Evolutionary conservation across 2,113 vertebrate species (phyloP), one percentile per base, ranked within the genome.

Genomic region (Urocitellus parryii): DNA sequence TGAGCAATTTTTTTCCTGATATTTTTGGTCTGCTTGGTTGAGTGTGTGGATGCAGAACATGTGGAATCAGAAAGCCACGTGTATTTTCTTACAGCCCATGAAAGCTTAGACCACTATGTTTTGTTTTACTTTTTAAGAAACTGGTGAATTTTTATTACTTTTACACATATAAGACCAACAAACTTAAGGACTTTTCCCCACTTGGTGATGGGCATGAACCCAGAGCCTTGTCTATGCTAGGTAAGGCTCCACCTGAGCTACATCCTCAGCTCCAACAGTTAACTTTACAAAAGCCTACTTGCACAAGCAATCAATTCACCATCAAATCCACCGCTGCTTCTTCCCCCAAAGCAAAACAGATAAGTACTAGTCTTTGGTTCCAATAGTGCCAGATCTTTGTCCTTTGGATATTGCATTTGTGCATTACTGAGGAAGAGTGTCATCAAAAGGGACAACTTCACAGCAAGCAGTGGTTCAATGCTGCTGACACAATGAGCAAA

Each of bases 391-490:
- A 98, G 98, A 97, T 92, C 97, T 97, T 73, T 37, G 97, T 98
- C 98, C 98, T 98, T 98, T 98, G 99, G 82, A 98, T 97, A 98
- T 97, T 98, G 98, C 98, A 98, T 98, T 98, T 98, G 98, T 98
- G 98, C 97, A 98, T 98, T 98, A 98, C 98, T 98, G 98, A 99
- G 98, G 98, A 98, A 98, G 98, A 98, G 98, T 98, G 98, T 98
- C 98, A 98, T 98, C 98, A 98, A 98, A 98, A 99, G 99, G 99
- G 98, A 98, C 98, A 99, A 99, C 98, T 99, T 99, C 98, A 99
- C 97, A 98, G 98, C 98, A 99, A 98, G 98, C 98, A 99, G 98
- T 98, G 98, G 98, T 97, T 98, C 98, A 98, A 99, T 98, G 98
- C 98, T 98, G 98, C 98, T 98, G 98, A 99, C 98, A 98, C 98